Base-by-base conservation (phyloP, 2,797 vertebrate genomes). In the Aplochiton taeniatus region DNA sequence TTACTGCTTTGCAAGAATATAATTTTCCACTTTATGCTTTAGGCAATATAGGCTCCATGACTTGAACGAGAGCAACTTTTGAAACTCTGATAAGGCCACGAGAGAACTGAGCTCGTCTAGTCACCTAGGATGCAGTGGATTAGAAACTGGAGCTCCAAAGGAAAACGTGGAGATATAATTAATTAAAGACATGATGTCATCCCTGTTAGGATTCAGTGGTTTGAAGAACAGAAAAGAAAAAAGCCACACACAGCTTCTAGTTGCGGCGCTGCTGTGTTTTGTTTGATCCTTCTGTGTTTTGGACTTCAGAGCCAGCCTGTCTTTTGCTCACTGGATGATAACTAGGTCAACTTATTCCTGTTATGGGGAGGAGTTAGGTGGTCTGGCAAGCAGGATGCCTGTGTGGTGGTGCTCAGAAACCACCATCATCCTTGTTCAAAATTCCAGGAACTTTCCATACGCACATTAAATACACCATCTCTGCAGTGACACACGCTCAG, bases 261-360 rank as follows among this genome's bases (percentile, higher is more conserved):
- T n/a, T n/a, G n/a, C n/a, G n/a, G n/a, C n/a, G n/a, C n/a, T n/a
- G n/a, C n/a, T n/a, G n/a, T n/a, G n/a, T n/a, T n/a, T n/a, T n/a
- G n/a, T n/a, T n/a, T n/a, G n/a, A n/a, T n/a, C n/a, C n/a, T n/a
- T n/a, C n/a, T n/a, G n/a, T n/a, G n/a, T n/a, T n/a, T n/a, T n/a
- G n/a, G n/a, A n/a, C n/a, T n/a, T n/a, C n/a, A 31, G 31, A 31
- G 31, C 31, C 54, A 51, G 45, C 61, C 58, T 60, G 48, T 61
- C 73, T 47, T 52, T 53, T 74, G 58, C 65, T 80, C 31, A 41
- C 4, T 70, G 66, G 66, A 70, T 41, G 76, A 76, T 64, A 87
- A 82, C 10, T 85, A 61, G 82, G 87, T 87, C 80, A 89, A 61
- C 65, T 43, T 61, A 61, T 41, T 45, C 50, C 64, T 56, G 67